phyloP scores from a whole-genome alignment of 2,888 invertebrate species.

The Xylota sylvarum region DNA sequence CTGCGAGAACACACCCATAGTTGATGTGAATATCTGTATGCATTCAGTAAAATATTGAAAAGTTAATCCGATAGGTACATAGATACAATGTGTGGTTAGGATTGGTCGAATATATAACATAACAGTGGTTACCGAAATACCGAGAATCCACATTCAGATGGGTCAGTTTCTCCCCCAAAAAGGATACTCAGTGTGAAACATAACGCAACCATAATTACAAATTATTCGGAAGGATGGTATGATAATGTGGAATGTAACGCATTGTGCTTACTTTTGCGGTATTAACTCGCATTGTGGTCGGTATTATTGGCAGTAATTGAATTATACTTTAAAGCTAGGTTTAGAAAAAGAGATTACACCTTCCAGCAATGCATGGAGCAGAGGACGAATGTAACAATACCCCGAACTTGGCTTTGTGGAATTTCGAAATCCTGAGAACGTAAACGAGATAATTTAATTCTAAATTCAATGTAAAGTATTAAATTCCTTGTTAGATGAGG shows the following conservation, averaged over 20 bases:
- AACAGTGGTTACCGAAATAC: not conserved
- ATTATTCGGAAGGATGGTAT: constrained; percentile 23
- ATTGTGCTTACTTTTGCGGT: not conserved
- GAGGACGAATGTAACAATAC: not conserved
- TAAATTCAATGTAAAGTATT: constrained; percentile 28
- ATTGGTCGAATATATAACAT: not conserved
- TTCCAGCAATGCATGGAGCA: not conserved
- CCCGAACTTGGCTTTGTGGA: not conserved
- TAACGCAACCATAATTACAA: constrained; percentile 42
- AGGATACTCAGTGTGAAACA: constrained; percentile 6
- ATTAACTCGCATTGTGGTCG: constrained; percentile 1
- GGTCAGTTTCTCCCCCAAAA: not conserved
- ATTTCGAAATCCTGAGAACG: not conserved
- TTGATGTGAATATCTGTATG: not conserved
- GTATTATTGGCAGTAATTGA: constrained; percentile 32
- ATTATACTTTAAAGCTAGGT: constrained; percentile 20
- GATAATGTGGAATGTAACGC: not conserved
- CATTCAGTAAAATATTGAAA: constrained; percentile 6
- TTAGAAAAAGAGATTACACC: not conserved
- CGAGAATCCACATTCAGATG: not conserved
- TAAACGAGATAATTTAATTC: constrained; percentile 30
- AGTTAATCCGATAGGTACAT: not conserved
- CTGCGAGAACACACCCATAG: not conserved
- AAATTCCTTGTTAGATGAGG: constrained; percentile 19
- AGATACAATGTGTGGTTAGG: not conserved